Base-by-base conservation (phyloP, 1,140 invertebrate species). In the Drosophila subobscura region DNA sequence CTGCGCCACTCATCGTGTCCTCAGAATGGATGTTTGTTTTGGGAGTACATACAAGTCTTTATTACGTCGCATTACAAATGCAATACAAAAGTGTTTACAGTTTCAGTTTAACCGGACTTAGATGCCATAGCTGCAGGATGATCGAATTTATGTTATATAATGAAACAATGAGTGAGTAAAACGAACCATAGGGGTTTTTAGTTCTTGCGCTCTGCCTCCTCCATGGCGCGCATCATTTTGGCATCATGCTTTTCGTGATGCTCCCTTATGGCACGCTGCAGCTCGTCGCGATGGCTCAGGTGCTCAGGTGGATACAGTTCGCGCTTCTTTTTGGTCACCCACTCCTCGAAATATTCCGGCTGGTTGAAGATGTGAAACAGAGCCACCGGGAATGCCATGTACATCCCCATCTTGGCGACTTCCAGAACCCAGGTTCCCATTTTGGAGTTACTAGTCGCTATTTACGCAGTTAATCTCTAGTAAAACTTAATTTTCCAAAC, bases 291-390 rank as follows among this genome's bases (percentile, higher is more conserved):
- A 52, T 94, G 90, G 64, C 92, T 91, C 79, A 92, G 90, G 88
- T 93, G 93, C 70, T 95, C 94, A 5, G 95, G 95, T n/a, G 95
- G 95, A 90, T 94, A 95, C 12, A 94, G 88, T 78, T 96, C 92
- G 23, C 94, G 91, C 80, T 95, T 95, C 41, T 93, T 94, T 64
- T 95, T 93, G 27, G 94, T 94, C 5, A 97, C 94, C 94, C 94
- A 96, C 61, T 96, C 93, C 90, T 97, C 96, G 91, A 96, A 97
- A 83, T 95, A 95, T 46, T 94, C 93, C 5, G 96, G 95, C 81
- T 97, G 96, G 91, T 98, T 97, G 81, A 97, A 97, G 66, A 95
- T 94, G 91, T 97, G 96, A 81, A 98, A 98, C 8, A 96, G 77
- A 3, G 90, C 92, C 4, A 98, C 96, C 0, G 97, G 97, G 91